Percentiles rank a stretch among this genome's conserved stretches.
Evolutionary conservation across 2,113 vertebrate genomes (phyloP).

Genomic region (Barnardius zonarius): DNA sequence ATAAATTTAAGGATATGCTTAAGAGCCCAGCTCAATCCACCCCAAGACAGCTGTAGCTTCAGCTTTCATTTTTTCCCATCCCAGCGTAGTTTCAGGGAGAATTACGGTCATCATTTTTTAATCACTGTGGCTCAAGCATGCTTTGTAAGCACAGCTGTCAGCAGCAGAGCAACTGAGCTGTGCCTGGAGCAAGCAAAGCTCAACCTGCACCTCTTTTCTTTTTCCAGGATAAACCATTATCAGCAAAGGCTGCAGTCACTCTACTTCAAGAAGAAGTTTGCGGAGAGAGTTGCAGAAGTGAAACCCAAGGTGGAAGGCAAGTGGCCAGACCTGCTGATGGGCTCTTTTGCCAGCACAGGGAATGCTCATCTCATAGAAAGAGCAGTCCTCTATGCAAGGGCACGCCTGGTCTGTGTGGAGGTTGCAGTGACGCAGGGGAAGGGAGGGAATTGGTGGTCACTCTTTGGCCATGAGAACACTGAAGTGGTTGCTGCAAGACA

Average conservation of each 20-base stretch:
- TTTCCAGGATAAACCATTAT: conserved; percentile 95
- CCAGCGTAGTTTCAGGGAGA: background rate
- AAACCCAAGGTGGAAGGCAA: conserved; percentile 98
- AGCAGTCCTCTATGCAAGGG: background rate
- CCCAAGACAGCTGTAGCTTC: background rate
- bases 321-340: background rate
- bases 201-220: background rate
- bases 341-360: background rate
- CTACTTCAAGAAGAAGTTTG: conserved; percentile 99
- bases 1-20: background rate
- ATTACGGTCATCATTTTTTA: background rate
- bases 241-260: conserved; percentile 95
- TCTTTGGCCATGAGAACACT: background rate
- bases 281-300: conserved; percentile 96
- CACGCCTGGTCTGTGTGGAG: background rate
- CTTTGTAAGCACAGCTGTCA: background rate
- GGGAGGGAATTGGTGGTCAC: background rate
- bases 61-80: background rate
- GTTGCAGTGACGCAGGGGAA: background rate
- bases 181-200: background rate
- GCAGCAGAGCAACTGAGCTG: background rate
- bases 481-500: background rate
- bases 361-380: background rate
- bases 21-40: background rate
- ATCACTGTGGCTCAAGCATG: background rate